Base-by-base conservation (phyloP, 2,113 vertebrate genomes). In the Casuarius casuarius region DNA sequence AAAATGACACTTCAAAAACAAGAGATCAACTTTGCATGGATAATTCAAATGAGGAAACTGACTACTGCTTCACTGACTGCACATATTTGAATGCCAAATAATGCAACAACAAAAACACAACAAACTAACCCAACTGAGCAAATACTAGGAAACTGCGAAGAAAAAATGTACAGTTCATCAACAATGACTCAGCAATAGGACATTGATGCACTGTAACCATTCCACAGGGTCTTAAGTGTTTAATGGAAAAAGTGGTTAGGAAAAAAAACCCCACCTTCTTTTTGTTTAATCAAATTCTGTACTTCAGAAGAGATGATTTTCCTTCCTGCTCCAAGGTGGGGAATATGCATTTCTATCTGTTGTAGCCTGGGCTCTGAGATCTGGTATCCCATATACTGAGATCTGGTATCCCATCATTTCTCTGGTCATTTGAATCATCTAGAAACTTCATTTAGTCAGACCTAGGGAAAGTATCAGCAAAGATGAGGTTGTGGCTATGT, bases 1-100 rank as follows among this genome's bases (percentile, higher is more conserved):
- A 21, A 67, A 81, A 46, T 16, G 65, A 13, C 49, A 29, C 71
- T 77, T 83, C 48, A 33, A 76, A 84, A 52, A 1, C 46, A 61
- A 61, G 17, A 74, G 25, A 48, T 51, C 54, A 19, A 9, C 42
- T 92, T 95, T 87, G 84, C 83, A 56, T 89, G 86, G 59, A 6
- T 40, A 23, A 95, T 95, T 95, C 95, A 95, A 94, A 96, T 54
- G 68, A 42, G 22, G 63, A 63, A 38, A 26, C 12, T 5, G n/a
- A 42, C 17, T 14, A 5, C 22, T 12, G 54, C 58, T 48, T 42
- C 67, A 7, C 44, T 40, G 77, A 20, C 72, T 67, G 48, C 20
- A 20, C 8, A 0, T 12, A 76, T 97, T 96, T 97, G 95, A 89
- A 85, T 95, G 73, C 10, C 96, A 97, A 97, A 96, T 91, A 23